These are phyloP conservation scores for Rattus rattus DNA, from an alignment of 2,113 vertebrate genomes.

Conservation along the genomic window DNA sequence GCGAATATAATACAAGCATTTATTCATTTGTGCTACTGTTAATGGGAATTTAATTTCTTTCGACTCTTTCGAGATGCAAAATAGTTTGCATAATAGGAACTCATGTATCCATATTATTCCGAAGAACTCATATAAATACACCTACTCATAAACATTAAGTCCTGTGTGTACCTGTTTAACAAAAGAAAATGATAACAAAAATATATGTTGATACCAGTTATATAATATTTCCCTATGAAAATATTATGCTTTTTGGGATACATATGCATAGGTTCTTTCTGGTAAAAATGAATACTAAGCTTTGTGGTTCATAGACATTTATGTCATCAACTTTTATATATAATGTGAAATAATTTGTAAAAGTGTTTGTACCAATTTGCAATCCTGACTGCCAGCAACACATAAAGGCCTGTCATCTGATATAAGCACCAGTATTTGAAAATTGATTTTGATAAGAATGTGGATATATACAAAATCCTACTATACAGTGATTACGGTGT, in stretches of 20 bases:
- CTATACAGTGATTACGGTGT: background rate
- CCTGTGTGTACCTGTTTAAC: background rate
- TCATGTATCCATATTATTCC: background rate
- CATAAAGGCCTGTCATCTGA: slow-evolving; percentile 29
- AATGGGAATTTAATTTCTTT: background rate
- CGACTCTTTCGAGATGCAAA: background rate
- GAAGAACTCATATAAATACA: background rate
- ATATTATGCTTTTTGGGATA: background rate
- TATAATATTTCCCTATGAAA: background rate
- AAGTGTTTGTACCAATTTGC: slow-evolving; percentile 44
- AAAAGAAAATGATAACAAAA: background rate
- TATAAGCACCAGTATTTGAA: slow-evolving; percentile 53
- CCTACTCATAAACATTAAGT: background rate
- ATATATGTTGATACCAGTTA: background rate
- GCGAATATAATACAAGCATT: background rate
- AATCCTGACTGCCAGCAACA: background rate
- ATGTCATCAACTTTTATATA: background rate
- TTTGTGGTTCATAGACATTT: background rate
- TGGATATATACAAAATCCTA: background rate
- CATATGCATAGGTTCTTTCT: background rate
- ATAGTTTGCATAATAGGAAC: background rate
- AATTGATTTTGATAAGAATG: slow-evolving; percentile 19
- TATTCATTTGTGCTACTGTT: background rate
- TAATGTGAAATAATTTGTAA: slow-evolving; percentile 16
- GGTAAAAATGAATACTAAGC: background rate